These are phyloP conservation scores for Epizoanthus illoricatus DNA, from an alignment of 92 coral and sea anemone genomes.

Conservation along the genomic window DNA sequence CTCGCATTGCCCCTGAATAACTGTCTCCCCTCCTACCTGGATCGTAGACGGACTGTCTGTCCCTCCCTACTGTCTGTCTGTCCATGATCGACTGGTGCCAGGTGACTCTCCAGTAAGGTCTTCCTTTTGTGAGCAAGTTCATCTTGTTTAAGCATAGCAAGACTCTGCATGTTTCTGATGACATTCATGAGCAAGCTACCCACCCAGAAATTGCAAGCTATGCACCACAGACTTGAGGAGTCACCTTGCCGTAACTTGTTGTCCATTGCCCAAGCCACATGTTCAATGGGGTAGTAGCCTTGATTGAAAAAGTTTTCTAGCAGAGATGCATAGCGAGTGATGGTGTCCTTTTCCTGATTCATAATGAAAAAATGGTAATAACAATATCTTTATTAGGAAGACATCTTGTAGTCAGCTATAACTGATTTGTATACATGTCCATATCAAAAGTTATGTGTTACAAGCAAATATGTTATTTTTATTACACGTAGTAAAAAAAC, in stretches of 20 bases:
- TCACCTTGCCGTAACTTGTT: conserved; percentile 64
- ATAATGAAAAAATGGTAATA: not conserved
- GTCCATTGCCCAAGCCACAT: conserved; percentile 84
- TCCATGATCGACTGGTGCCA: not conserved
- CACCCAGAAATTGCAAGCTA: conserved; percentile 67
- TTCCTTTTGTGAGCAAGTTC: conserved; percentile 23
- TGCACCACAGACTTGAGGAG: conserved; percentile 56
- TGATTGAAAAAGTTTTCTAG: conserved; percentile 61
- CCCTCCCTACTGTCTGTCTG: not conserved
- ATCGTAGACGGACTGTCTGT: not conserved
- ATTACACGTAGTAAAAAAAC: too few relatives aligned
- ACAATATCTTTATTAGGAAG: too few relatives aligned
- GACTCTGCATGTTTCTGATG: conserved; percentile 58
- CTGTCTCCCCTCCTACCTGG: not conserved
- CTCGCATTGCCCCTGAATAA: too few relatives aligned
- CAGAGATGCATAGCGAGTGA: conserved; percentile 60
- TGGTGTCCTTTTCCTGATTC: conserved; percentile 53
- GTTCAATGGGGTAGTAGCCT: conserved; percentile 77
- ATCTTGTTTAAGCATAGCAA: conserved; percentile 47
- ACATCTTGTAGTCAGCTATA: too few relatives aligned
- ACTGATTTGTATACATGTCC: too few relatives aligned
- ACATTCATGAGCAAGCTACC: conserved; percentile 60
- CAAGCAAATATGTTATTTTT: too few relatives aligned
- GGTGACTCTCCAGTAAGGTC: conserved; percentile 32
- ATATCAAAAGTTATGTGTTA: too few relatives aligned